A percentile compares a stretch with the other conserved stretches of the same genome.
Conservation (phyloP, 2,113 vertebrate genomes). For the Oenanthe oenanthe region DNA sequence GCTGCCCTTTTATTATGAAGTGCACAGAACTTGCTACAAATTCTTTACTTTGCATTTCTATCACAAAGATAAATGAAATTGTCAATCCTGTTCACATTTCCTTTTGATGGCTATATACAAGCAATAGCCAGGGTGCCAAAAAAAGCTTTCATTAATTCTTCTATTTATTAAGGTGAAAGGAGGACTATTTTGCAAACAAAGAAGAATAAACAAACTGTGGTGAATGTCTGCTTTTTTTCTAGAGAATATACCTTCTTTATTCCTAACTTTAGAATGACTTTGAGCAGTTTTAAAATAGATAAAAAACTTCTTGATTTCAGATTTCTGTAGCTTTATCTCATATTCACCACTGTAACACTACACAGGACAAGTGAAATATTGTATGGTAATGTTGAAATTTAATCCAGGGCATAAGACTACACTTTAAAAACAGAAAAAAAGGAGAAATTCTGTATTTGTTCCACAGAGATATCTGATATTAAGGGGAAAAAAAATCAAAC, state of each 20-base stretch:
- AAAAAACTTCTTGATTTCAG: background rate
- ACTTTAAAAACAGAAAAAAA: background rate
- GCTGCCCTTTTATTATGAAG: slow-evolving; percentile 58
- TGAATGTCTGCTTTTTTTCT: background rate
- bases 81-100: slow-evolving; percentile 58
- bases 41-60: slow-evolving; percentile 62
- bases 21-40: slow-evolving; percentile 43
- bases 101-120: slow-evolving; percentile 50
- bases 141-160: slow-evolving; percentile 59
- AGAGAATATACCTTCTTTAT: background rate
- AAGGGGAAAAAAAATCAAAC: background rate
- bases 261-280: background rate
- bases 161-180: slow-evolving; percentile 52
- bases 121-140: slow-evolving; percentile 19
- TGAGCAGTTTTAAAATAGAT: background rate
- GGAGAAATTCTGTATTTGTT: background rate
- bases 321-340: background rate
- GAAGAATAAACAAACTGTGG: slow-evolving; percentile 5
- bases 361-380: background rate
- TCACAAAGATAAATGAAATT: slow-evolving; percentile 62
- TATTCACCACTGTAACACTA: background rate
- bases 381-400: background rate
- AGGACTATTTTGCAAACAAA: slow-evolving; percentile 37
- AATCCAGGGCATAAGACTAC: background rate
- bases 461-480: background rate